Percentiles rank a stretch among this genome's conserved stretches.
phyloP scores from a whole-genome alignment of 2,797 vertebrate species.

The Tapirus indicus region DNA sequence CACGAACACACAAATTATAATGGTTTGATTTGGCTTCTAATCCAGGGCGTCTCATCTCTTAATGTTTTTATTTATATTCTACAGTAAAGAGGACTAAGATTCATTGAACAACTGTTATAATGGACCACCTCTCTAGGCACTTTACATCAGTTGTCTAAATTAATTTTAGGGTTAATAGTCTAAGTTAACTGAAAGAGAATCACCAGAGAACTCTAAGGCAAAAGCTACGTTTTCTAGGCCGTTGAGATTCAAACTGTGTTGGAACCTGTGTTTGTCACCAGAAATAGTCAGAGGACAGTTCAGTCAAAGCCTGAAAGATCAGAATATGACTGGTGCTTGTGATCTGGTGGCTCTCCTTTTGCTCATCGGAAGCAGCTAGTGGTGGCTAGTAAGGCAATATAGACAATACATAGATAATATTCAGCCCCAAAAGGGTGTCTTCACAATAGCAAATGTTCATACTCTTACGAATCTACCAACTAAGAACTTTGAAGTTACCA shows the following conservation, averaged over 20 bases:
- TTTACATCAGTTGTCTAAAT: constrained; percentile 31
- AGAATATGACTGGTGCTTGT: neutral
- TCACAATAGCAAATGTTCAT: constrained; percentile 13
- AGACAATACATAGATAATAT: neutral
- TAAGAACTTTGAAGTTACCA: neutral
- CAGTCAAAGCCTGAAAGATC: neutral
- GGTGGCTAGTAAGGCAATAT: neutral
- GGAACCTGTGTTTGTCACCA: neutral
- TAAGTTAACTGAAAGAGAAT: constrained; percentile 56
- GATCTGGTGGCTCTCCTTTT: neutral
- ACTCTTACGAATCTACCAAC: constrained; percentile 21
- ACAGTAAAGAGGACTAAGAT: constrained; percentile 12
- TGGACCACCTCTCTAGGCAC: neutral
- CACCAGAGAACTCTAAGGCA: neutral
- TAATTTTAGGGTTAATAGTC: constrained; percentile 22
- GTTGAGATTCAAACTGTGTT: neutral
- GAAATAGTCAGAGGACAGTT: neutral
- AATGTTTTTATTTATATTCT: constrained; percentile 36
- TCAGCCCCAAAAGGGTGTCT: neutral
- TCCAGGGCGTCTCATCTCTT: neutral
- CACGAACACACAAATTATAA: neutral
- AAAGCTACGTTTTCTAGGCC: neutral
- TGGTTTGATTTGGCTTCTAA: constrained; percentile 32
- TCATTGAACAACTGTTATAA: constrained; percentile 23
- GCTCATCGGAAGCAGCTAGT: constrained; percentile 49